Evolutionary conservation across 2,888 invertebrate species (phyloP).

Genomic region (Hirtodrosophila alboralis): DNA sequence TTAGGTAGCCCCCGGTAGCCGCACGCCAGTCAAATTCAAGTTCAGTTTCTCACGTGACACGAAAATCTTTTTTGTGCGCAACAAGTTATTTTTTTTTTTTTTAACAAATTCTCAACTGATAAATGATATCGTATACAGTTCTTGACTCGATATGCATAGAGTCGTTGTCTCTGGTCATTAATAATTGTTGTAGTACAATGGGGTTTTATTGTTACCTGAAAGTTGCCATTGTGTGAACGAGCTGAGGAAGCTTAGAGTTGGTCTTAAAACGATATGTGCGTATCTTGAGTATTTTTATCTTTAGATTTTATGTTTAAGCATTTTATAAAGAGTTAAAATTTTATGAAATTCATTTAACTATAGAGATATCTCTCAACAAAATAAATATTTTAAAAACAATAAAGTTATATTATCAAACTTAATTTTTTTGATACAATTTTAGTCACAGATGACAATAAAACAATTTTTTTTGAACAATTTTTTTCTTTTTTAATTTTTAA

Average conservation of each 20-base stretch:
- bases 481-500: no score
- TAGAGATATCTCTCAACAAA: no score
- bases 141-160: slow-evolving; percentile 73
- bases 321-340: background rate
- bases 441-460: no score
- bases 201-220: slow-evolving; percentile 11
- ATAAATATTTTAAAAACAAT: no score
- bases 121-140: slow-evolving; percentile 78
- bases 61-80: slow-evolving; percentile 83
- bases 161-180: slow-evolving; percentile 69
- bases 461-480: no score
- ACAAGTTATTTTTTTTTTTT: no score
- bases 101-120: slow-evolving; percentile 78
- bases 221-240: background rate
- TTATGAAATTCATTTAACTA: no score
- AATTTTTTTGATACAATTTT: no score
- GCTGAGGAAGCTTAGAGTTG: background rate
- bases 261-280: slow-evolving; percentile 11
- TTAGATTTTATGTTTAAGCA: background rate
- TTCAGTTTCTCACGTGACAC: slow-evolving; percentile 75
- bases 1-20: slow-evolving; percentile 65
- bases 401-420: no score
- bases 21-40: slow-evolving; percentile 43
- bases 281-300: slow-evolving; percentile 14
- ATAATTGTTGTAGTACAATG: slow-evolving; percentile 67